Evolutionary conservation across 1,140 invertebrate genomes (phyloP), one percentile per base, ranked within the genome.

Genomic region (Venustaconcha ellipsiformis): DNA sequence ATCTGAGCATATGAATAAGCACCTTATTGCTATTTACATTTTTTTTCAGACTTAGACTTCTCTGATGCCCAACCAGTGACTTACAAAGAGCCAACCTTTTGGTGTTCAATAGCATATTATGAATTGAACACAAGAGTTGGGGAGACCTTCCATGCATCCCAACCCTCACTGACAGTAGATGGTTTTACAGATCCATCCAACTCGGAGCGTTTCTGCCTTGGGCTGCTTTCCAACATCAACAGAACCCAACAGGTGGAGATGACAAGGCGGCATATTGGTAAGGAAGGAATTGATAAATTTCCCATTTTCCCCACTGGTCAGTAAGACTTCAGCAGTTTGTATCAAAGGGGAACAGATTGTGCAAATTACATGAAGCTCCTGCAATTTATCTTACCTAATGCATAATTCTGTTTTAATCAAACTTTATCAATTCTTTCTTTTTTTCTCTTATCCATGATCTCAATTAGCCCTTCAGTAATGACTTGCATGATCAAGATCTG

Each of bases 31-130:
- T 48, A 48, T 48, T 48, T 48, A 48, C 37, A 48, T 48, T 48
- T 23, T 23, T 48, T 48, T 48, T 11, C 37, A 48, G 37, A 76
- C 62, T 65, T 67, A 37, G 79, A 83, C 57, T 73, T 82, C 48
- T n/a, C 69, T 76, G 96, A 97, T 90, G 95, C 96, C 30, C 95
- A 97, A 82, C 97, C 97, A 8, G 97, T 99, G 70, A 94, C 97
- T 91, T 99, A 99, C 91, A 96, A 95, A 87, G 97, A 99, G 91
- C 97, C 97, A 37, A 95, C 96, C 18, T 99, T 98, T 91, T 99
- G 97, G 97, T 99, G 97, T 92, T 97, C 96, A 83, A 97, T 99
- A 88, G 96, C 95, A 88, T 99, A 99, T 88, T 99, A 99, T 89
- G 97, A 99, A 91, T 92, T 99, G 65, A 98, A 98, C 90, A 97